Evolutionary conservation across 2,113 vertebrate genomes (phyloP), one percentile per base, ranked within the genome.

Genomic region (Dicentrarchus labrax): DNA sequence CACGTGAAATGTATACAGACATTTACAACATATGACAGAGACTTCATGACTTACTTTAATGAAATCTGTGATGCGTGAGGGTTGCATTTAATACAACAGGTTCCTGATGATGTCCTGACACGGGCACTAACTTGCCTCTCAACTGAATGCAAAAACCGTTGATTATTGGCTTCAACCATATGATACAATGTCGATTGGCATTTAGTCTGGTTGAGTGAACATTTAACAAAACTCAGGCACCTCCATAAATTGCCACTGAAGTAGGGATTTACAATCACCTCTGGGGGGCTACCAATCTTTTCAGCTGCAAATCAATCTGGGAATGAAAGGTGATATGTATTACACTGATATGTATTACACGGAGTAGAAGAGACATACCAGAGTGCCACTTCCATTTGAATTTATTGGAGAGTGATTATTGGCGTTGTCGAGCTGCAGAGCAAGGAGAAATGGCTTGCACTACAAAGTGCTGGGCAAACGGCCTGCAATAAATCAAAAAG

Each of bases 371-470:
- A 93, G 86, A 91, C 90, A 88, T 79, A 84, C 56, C 82, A 84
- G 80, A 89, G 88, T 85, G 84, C 79, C 86, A 86, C 90, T 89
- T 93, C 81, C 81, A 91, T 90, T 92, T 83, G 86, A 91, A 93
- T 94, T 94, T 91, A 90, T 92, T 86, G 86, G 73, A 78, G 74
- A 88, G 85, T 87, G 91, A 94, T 94, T 93, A 92, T 93, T 85
- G 89, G 79, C 59, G 54, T 89, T 88, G 85, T 91, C 53, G 66
- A 80, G 81, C 80, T 36, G 84, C 89, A 71, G 77, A 88, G 90
- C 81, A 78, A 87, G 79, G 80, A 87, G 84, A 92, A 92, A 94
- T 91, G 80, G 87, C 80, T 89, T 66, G 81, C 50, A 51, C 78
- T 80, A 91, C 88, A 89, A 89, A 86, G 86, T 74, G 76, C 89